Evolutionary conservation across 2,888 invertebrate genomes (phyloP), one percentile per base, ranked within the genome.

Genomic region (Chydorus sphaericus): DNA sequence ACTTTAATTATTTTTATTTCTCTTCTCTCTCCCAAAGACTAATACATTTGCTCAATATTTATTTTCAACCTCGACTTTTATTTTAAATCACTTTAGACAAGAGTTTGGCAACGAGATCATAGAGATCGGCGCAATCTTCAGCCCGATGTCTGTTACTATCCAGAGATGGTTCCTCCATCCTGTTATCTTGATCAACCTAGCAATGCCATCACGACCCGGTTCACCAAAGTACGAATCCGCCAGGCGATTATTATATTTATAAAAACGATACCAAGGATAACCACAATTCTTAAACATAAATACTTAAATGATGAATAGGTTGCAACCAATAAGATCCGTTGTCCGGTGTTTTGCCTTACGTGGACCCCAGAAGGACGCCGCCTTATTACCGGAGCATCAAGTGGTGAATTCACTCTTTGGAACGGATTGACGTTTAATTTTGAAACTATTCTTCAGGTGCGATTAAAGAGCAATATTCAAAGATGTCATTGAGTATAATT

Each of bases 381-480:
- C 62, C 75, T 99, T 59, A 90, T 98, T 6, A 99, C 98, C 2
- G 98, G 98, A 10, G 97, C 98, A 23, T 97, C 97, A 29, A 96
- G 96, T 56, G 98, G 98, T 48, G 98, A 99, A 73, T 98, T 99
- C 68, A 99, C 98, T 0, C 75, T 99, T 3, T 99, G 98, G 98
- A 98, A 98, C 76, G 98, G 98, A 30, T 78, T 98, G 29, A 98
- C 97, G n/a, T 99, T 98, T 73, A 99, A 98, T 75, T 99, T 99
- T 75, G 98, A 99, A 76, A 99, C 98, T n/a, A 99, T 99, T 70
- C 76, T 98, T 51, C 98, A 98, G 81, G 90, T 89, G 70, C 58
- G 33, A 36, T 14, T 14, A 44, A 26, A 10, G 14, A 4, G 4
- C 10, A 39, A 39, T 20, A 20, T 14, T 5, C 20, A 44, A 6